Base-by-base conservation (phyloP, 1,140 invertebrate species). In the Plectus sambesii region DNA sequence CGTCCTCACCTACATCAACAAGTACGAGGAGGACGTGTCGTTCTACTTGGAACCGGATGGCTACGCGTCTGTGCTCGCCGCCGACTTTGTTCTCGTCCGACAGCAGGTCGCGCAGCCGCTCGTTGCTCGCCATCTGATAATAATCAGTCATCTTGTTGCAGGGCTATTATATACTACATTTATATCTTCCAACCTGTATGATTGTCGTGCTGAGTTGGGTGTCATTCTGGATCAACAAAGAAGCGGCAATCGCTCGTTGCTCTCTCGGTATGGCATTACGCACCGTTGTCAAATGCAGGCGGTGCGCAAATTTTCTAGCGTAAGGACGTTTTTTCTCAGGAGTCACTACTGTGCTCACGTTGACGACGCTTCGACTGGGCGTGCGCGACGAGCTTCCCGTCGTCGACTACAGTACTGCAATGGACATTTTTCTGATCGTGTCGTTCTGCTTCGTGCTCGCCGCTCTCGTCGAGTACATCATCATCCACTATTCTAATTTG, bases 121-220 rank as follows among this genome's bases (percentile, higher is more conserved):
- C 70, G 75, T 93, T 3, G 82, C 84, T 59, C 76, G 88, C 4
- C 81, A 88, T n/a, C n/a, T n/a, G n/a, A n/a, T n/a, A n/a, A n/a
- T n/a, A n/a, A n/a, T n/a, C n/a, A n/a, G n/a, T n/a, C n/a, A n/a
- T n/a, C n/a, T n/a, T n/a, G n/a, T n/a, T n/a, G 63, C 85, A 86
- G 85, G 89, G 89, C 65, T 94, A 93, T 79, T 94, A 94, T 78
- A 78, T 94, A 66, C 93, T 94, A 74, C 89, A 94, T 77, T 94
- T 94, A 73, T 96, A 94, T 78, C 90, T 93, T 75, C 89, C 89
- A 60, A 90, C 87, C 70, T 85, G 85, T 70, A 80, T 96, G 70
- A 93, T 96, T 74, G 89, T 96, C 72, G 89, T 94, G 74, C 90
- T 94, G 76, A 90, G 86, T 62, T 94, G 89, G 89, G 88, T 93